Base-by-base conservation (phyloP, 1,140 invertebrate genomes). In the Monochamus saltuarius region DNA sequence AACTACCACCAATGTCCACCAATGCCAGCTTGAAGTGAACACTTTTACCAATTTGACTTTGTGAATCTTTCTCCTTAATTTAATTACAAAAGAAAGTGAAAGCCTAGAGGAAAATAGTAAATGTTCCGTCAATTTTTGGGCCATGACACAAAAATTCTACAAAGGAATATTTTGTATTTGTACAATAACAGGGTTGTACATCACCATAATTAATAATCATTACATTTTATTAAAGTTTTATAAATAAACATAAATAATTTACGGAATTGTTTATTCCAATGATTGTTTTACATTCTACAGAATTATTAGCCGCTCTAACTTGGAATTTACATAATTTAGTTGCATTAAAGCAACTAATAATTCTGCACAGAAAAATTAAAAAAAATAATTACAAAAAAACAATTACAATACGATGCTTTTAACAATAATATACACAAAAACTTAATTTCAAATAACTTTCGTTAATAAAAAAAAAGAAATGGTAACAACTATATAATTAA, bases 391-490 rank as follows among this genome's bases (percentile, higher is more conserved):
- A 55, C 36, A 55, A 56, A 29, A 29, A 29, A 2, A 29, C 2
- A 3, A 3, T n/a, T 4, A 57, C 45, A 40, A 62, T 50, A 56
- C 45, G 57, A 52, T 56, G 19, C 8, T 58, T 63, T 58, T 47
- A 63, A 63, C 61, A 63, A 56, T 62, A 61, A 57, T 57, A 56
- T 63, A 63, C 61, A 57, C 42, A 52, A 57, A 43, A 58, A 40
- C 29, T 57, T 40, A 63, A 58, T 53, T 59, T 59, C 55, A 63
- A 63, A 63, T 63, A 63, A 63, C 56, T 63, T 57, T 47, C 46
- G 55, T 19, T 62, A 13, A 19, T 38, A 37, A 50, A 29, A 29
- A 29, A 29, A 6, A 29, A n/a, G n/a, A 29, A 50, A 52, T 57
- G 34, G 43, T 50, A 57, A 53, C 38, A 43, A 57, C 38, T 51